A percentile compares a stretch with the other conserved stretches of the same genome.
phyloP scores from a whole-genome alignment of 2,113 vertebrate species.

The Oxyura jamaicensis region DNA sequence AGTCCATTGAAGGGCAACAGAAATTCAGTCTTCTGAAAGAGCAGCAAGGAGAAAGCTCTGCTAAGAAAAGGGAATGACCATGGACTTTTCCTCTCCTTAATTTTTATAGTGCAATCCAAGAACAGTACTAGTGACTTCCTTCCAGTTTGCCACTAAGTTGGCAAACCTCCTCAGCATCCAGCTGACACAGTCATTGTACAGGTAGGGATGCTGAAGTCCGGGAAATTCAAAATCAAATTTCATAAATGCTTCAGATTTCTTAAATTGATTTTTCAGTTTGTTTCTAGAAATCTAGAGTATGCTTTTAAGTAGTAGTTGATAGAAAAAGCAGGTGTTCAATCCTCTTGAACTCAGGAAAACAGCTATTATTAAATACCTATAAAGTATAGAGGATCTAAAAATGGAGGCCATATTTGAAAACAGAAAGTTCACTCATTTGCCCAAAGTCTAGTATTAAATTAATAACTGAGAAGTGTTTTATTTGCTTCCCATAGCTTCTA shows the following conservation, averaged over 20 bases:
- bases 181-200: background rate
- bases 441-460: background rate
- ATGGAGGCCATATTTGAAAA: background rate
- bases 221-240: conserved; percentile 15
- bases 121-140: background rate
- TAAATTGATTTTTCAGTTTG: background rate
- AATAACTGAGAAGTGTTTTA: background rate
- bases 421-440: background rate
- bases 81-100: background rate
- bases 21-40: background rate
- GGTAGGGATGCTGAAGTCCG: background rate
- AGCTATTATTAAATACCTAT: background rate
- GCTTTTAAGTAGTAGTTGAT: background rate
- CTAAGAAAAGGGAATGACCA: background rate
- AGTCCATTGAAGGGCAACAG: background rate
- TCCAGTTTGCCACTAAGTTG: background rate
- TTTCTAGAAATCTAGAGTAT: background rate
- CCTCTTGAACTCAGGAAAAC: background rate
- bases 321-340: background rate
- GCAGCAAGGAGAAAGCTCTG: background rate
- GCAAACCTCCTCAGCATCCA: background rate
- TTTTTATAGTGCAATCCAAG: background rate
- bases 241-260: background rate
- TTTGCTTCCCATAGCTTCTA: background rate
- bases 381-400: background rate